Evolutionary conservation across 2,797 vertebrate genomes (phyloP), one percentile per base, ranked within the genome.

Genomic region (Antennarius maculatus): DNA sequence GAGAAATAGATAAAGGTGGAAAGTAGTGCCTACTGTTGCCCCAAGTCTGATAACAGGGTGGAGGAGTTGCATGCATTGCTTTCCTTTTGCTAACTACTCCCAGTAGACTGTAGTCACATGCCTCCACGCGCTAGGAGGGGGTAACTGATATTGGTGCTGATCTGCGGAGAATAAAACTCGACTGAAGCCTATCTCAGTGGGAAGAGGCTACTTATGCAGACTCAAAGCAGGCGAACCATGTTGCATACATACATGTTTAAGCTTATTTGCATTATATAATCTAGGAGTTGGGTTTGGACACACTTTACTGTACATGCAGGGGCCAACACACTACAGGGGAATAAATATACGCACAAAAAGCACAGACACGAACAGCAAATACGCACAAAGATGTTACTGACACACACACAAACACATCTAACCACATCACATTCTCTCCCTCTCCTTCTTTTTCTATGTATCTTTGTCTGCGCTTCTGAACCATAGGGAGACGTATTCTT

Each of bases 401-500:
- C 76, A 83, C 29, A 58, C 43, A 75, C 54, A 76, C 64, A 84
- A 48, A 80, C 54, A 77, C 62, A 75, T 71, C 45, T 74, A 49
- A 57, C 49, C 71, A 63, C 74, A 70, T 69, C 41, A 43, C 48
- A 50, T 74, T 70, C 57, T 42, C 64, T 72, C 66, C 57, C 37
- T 70, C 52, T 51, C 56, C 54, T 62, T 77, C 65, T 60, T 62
- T 77, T 71, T 77, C 69, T 66, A 55, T 62, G 79, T 78, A 68
- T 82, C 73, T 85, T 71, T 83, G 81, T 67, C 82, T 72, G 23
- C 80, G 76, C 78, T 77, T 86, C 76, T 82, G 77, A 91, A 87
- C 86, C 88, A 82, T 61, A 60, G 81, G 88, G 80, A 89, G 83
- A 89, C 86, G 87, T 81, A 88, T 88, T 87, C 81, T 86, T 91